Base-by-base conservation (phyloP, 1,140 invertebrate species). In the Nephila pilipes region DNA sequence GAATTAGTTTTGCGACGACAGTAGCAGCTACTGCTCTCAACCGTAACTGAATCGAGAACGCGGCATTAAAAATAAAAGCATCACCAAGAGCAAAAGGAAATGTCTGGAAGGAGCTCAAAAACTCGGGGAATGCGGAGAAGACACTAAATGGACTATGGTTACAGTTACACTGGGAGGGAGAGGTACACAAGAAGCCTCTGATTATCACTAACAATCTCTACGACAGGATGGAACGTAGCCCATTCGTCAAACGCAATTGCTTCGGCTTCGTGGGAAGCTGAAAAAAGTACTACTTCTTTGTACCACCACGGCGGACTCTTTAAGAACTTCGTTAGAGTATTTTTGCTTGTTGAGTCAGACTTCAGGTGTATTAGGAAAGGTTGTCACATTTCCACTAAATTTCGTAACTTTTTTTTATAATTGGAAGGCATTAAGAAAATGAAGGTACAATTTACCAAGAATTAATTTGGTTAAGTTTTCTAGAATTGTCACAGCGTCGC, bases 171-270 rank as follows among this genome's bases (percentile, higher is more conserved):
- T 36, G 58, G 85, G 85, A 60, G 32, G 85, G 29, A 65, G 32
- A 87, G 85, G 60, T 58, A 69, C 29, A 22, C 29, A 69, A 87
- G 87, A 89, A 89, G n/a, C n/a, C 87, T 79, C 38, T 57, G 65
- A 79, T 89, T 75, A 75, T 89, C 87, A 89, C 87, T 89, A 89
- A 89, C 87, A 75, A 89, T 89, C 87, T 89, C 25, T 89, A 29
- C 25, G 69, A 89, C 87, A 89, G 87, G 38, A 57, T 89, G 87
- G 87, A 89, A 89, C 69, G 65, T 36, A 55, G 65, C 87, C 65
- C 87, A 89, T 89, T 89, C 87, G 87, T 89, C 87, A 89, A 79
- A 75, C 46, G n/a, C 65, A 89, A 88, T 88, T 88, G 85, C 85
- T 22, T 25, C 36, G 20, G 20, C 46, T 75, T 75, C 69, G 69